A percentile compares a stretch with the other conserved stretches of the same genome.
phyloP scores from a whole-genome alignment of 1,140 invertebrate genomes.

The Luehdorfia chinensis region DNA sequence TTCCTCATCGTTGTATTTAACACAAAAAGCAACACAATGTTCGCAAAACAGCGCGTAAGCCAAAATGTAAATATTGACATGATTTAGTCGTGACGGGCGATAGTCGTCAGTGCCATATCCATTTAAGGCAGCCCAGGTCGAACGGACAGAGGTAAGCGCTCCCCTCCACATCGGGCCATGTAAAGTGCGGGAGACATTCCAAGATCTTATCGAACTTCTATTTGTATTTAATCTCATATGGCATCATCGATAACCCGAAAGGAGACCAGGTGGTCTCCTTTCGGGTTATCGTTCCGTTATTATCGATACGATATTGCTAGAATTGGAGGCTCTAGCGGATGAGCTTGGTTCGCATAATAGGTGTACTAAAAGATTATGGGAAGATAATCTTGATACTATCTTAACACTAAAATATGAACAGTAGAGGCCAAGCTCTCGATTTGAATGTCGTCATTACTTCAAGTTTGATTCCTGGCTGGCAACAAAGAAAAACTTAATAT shows the following conservation, averaged over 20 bases:
- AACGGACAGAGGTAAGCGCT: constrained; percentile 23
- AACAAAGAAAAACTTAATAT: too few species aligned
- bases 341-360: too few species aligned
- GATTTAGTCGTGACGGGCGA: constrained; percentile 43
- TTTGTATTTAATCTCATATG: constrained; percentile 15
- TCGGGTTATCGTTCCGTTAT: too few species aligned
- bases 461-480: too few species aligned
- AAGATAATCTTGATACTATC: too few species aligned
- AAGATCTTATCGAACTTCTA: constrained; percentile 25
- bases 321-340: background rate
- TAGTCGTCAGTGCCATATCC: constrained; percentile 45
- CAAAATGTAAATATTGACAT: constrained; percentile 41
- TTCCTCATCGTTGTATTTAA: too few species aligned
- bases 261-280: background rate
- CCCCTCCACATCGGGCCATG: constrained; percentile 35
- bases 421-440: too few species aligned
- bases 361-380: too few species aligned
- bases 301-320: background rate
- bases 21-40: constrained; percentile 3
- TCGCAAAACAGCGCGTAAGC: constrained; percentile 14
- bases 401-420: too few species aligned
- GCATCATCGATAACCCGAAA: too few species aligned
- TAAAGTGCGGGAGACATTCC: constrained; percentile 36
- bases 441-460: too few species aligned
- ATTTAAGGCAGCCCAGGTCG: constrained; percentile 56